A percentile compares a stretch with the other conserved stretches of the same genome.
These are phyloP conservation scores for Torymus texanus DNA, from an alignment of 2,888 invertebrate genomes.

Conservation along the genomic window DNA sequence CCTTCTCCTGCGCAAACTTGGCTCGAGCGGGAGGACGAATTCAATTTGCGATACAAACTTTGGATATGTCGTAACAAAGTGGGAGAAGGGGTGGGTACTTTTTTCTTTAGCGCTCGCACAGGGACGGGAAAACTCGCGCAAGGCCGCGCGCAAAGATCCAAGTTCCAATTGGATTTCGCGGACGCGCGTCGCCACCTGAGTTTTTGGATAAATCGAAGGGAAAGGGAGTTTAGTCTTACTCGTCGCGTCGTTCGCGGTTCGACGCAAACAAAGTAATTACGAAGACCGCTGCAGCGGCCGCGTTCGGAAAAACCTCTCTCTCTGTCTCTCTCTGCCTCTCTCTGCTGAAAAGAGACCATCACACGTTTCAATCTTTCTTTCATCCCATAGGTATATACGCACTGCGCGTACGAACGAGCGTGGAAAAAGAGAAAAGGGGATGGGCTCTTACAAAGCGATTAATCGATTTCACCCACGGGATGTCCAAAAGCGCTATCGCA, in stretches of 20 bases:
- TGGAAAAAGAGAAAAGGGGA: neutral
- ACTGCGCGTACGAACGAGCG: neutral
- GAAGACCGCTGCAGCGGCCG: neutral
- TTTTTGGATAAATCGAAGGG: constrained; percentile 52
- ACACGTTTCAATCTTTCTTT: too few species aligned
- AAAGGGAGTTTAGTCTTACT: constrained; percentile 31
- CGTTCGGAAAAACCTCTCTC: neutral
- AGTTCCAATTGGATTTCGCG: constrained; percentile 48
- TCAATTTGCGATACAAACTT: constrained; percentile 53
- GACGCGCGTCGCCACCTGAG: constrained; percentile 15
- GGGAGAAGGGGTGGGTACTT: constrained; percentile 9
- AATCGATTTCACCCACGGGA: constrained; percentile 36
- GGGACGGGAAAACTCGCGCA: constrained; percentile 18
- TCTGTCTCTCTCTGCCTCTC: too few species aligned
- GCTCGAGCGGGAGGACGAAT: constrained; percentile 26
- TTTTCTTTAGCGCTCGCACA: constrained; percentile 8
- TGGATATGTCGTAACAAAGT: constrained; percentile 40
- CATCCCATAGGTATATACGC: too few species aligned
- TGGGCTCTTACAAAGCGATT: constrained; percentile 25
- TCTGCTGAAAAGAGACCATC: too few species aligned
- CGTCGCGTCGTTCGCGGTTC: constrained; percentile 2
- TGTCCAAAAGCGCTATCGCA: constrained; percentile 20
- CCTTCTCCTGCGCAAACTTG: constrained; percentile 10
- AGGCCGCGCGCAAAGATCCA: constrained; percentile 20
- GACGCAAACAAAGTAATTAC: constrained; percentile 43